Conservation (phyloP, 2,888 invertebrate species). For the Ectropis crepuscularia region DNA sequence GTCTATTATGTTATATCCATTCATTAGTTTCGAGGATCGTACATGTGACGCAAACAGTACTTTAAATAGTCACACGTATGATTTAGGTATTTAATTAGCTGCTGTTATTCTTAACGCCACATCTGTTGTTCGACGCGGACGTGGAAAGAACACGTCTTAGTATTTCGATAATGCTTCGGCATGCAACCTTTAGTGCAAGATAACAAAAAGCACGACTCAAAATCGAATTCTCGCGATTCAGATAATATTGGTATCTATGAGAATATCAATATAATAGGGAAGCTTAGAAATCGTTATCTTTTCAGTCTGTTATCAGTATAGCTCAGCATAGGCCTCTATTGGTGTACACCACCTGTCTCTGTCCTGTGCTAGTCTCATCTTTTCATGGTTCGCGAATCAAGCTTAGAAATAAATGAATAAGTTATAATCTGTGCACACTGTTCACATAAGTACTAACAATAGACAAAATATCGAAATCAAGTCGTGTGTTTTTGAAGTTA, state of each 20-base stretch:
- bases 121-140: conserved; percentile 34
- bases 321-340: no score
- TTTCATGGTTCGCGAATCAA: no score
- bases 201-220: not conserved
- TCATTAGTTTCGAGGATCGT: conserved; percentile 47
- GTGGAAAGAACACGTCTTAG: conserved; percentile 26
- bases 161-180: not conserved
- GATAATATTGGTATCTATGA: not conserved
- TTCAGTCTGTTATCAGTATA: no score
- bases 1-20: conserved; percentile 39
- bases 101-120: conserved; percentile 46
- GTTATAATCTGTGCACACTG: no score
- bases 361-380: no score
- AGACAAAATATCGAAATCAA: no score
- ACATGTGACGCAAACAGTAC: conserved; percentile 54
- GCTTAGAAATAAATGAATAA: no score
- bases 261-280: not conserved
- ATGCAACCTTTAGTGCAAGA: not conserved
- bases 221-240: no score
- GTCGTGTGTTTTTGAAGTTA: no score
- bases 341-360: no score
- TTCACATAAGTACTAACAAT: no score
- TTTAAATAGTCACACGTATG: conserved; percentile 44
- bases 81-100: conserved; percentile 61
- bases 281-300: no score